Base-by-base conservation (phyloP, 2,888 invertebrate species). In the Amphipyra berbera region DNA sequence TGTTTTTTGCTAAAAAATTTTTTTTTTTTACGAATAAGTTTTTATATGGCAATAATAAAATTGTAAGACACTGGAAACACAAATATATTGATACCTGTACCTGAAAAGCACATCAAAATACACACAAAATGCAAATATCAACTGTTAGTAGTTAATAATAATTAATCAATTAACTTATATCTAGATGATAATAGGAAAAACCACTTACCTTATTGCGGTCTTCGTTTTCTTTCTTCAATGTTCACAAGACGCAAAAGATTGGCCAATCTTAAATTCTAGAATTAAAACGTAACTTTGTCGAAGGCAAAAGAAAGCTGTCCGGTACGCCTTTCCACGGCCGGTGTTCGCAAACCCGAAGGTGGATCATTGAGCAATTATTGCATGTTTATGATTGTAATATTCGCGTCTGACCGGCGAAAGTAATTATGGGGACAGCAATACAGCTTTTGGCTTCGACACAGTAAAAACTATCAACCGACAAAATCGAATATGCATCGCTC, bases 71-170 rank as follows among this genome's bases (percentile, higher is more conserved):
- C 53, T n/a, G 40, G 33, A 33, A 72, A 59, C 52, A 58, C 38
- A 68, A 53, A 46, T 54, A 41, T 79, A 94, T 94, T 95, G 94
- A 94, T 95, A 94, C 94, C 94, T 93, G 94, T 90, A 85, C 87
- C 92, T 92, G 90, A 81, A 91, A 86, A 84, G 88, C 91, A 94
- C 92, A 93, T 85, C 83, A 76, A 92, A 89, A 88, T 42, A 86
- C 88, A 90, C 87, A 89, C 84, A 89, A 85, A 88, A 88, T 82
- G 81, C 86, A 88, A 83, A 82, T 80, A 81, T 85, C 85, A 86
- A 81, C 68, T 45, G 82, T 90, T 89, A 90, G 84, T 85, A 35
- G 81, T 86, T 88, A 87, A 84, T 78, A 82, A 30, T 30, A 7
- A 30, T 30, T 30, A 30, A 30, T 30, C 2, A 82, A 79, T 78